A percentile compares a stretch with the other conserved stretches of the same genome.
Evolutionary conservation across 2,797 vertebrate species (phyloP).

Genomic region (Discoglossus pictus): DNA sequence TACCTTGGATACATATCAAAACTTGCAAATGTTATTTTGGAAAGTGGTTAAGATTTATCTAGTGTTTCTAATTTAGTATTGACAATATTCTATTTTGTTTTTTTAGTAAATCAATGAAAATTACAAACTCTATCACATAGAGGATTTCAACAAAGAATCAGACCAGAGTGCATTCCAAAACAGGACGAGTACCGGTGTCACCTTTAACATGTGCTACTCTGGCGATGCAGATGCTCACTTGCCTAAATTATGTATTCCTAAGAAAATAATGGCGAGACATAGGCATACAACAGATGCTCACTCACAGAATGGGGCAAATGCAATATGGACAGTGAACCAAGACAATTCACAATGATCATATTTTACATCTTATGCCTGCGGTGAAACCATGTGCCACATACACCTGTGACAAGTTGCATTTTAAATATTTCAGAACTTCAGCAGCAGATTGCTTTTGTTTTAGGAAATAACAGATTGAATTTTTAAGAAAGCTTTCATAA

Average conservation of each 20-base stretch:
- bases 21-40: too few relatives aligned
- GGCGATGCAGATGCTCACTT: slow-evolving; percentile 12
- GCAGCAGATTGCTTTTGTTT: not conserved
- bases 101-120: slow-evolving; percentile 33
- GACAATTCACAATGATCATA: slow-evolving; percentile 29
- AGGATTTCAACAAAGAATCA: slow-evolving; percentile 19
- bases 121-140: slow-evolving; percentile 26
- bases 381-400: slow-evolving; percentile 30
- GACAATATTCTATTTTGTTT: not conserved
- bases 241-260: slow-evolving; percentile 37
- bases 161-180: slow-evolving; percentile 16
- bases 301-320: slow-evolving; percentile 21
- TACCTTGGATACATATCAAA: too few relatives aligned
- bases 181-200: slow-evolving; percentile 11
- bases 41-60: not conserved
- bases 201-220: slow-evolving; percentile 32
- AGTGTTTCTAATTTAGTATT: not conserved
- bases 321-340: slow-evolving; percentile 34
- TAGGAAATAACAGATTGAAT: not conserved
- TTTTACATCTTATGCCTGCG: slow-evolving; percentile 31
- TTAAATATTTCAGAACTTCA: not conserved
- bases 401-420: slow-evolving; percentile 22
- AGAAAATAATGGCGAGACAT: not conserved
- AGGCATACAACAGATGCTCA: slow-evolving; percentile 30
- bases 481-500: not conserved